Evolutionary conservation across 2,113 vertebrate species (phyloP).

Genomic region (Hyaena hyaena): DNA sequence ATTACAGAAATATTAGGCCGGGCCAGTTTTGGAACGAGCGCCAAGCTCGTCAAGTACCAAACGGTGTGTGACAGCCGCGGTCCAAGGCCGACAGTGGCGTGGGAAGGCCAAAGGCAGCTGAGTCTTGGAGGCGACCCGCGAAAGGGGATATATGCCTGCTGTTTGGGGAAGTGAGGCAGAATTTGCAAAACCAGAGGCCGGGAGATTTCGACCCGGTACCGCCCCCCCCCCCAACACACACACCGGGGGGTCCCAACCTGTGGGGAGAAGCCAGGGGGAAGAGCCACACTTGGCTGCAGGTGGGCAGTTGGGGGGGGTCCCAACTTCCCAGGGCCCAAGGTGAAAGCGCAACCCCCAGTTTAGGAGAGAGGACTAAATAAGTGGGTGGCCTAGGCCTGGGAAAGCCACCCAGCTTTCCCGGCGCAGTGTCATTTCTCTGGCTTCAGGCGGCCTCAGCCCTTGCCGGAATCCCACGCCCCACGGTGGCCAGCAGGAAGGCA

Average conservation of each 20-base stretch:
- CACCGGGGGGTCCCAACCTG: neutral
- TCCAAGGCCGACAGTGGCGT: neutral
- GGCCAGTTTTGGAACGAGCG: neutral
- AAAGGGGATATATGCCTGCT: too few relatives aligned
- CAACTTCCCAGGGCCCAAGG: neutral
- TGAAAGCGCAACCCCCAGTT: neutral
- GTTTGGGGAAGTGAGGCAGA: neutral
- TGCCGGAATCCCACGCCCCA: neutral
- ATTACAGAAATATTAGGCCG: neutral
- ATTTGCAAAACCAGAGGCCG: neutral
- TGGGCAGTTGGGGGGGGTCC: neutral
- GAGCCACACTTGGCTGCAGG: neutral
- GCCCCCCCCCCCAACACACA: neutral
- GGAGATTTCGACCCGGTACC: neutral
- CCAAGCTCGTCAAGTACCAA: neutral
- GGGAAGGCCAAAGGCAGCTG: neutral
- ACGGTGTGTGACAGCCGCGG: neutral
- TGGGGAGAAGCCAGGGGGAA: neutral
- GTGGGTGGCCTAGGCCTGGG: conserved; percentile 63
- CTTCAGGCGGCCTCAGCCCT: neutral
- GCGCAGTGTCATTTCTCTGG: neutral
- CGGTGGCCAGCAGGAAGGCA: conserved; percentile 12
- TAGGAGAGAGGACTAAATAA: neutral
- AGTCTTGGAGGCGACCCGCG: neutral
- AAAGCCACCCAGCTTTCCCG: conserved; percentile 19